Evolutionary conservation across 2,888 invertebrate genomes (phyloP), one percentile per base, ranked within the genome.

Genomic region (Tridacna crocea): DNA sequence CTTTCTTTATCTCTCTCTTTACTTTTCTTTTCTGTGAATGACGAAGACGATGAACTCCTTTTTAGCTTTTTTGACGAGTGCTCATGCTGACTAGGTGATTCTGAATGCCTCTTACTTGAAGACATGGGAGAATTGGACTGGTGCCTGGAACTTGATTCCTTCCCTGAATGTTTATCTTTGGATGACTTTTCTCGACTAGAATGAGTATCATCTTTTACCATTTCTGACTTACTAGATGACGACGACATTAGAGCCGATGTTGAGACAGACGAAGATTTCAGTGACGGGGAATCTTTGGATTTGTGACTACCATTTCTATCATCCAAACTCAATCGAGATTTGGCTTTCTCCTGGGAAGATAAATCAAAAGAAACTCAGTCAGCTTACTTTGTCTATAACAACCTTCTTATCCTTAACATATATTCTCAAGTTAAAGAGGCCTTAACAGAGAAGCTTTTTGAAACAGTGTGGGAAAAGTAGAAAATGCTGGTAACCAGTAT

Each of bases 21-120:
- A 15, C 75, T 77, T 48, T 51, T 72, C 51, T 82, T 79, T 58
- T 68, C 76, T 55, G 72, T 77, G 58, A 78, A 80, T 75, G 80
- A 85, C 3, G 82, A 80, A 22, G 77, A 77, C 0, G 82, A 82
- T 2, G 82, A 76, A 60, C 77, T 83, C 22, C 79, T 70, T 70
- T 83, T 83, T 19, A 74, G 46, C 48, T 80, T 83, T 68, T 86
- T 86, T 15, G 75, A 72, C 1, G 84, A 81, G 10, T 82, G 77
- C 19, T 78, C 79, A 65, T 83, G 86, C 12, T 77, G 80, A 47
- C 51, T 78, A n/a, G 85, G 84, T 12, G 84, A 83, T 60, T 88
- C 87, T 58, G 88, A 82, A 76, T 83, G 85, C 75, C 88, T 80
- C 84, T 89, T 84, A n/a, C 82, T 58, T 17, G 85, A 72, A 15